These are phyloP conservation scores for Austrolebias charrua DNA, from an alignment of 2,797 vertebrate genomes.

Conservation along the genomic window DNA sequence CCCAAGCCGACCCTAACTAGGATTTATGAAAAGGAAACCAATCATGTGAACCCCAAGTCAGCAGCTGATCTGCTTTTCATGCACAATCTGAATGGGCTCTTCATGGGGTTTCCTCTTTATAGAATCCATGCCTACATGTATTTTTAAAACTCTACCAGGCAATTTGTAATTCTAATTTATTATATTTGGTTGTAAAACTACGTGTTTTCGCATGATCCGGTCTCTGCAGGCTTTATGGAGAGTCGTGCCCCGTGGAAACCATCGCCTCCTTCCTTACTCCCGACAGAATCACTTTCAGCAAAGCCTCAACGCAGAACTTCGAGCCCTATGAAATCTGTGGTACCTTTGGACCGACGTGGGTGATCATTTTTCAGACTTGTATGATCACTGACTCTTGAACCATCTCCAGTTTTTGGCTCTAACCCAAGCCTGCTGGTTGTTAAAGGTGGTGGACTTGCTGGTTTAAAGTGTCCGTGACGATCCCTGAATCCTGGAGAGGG, in stretches of 20 bases:
- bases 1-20: no score
- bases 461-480: conserved; percentile 86
- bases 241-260: conserved; percentile 71
- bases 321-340: conserved; percentile 79
- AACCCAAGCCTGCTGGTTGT: conserved; percentile 22
- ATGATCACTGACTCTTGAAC: not conserved
- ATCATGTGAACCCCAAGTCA: no score
- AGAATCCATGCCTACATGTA: no score
- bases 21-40: no score
- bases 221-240: conserved; percentile 83
- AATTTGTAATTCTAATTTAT: no score
- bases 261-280: conserved; percentile 80
- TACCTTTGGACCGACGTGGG: conserved; percentile 88
- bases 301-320: conserved; percentile 81
- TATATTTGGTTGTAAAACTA: not conserved
- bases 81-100: no score
- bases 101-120: no score
- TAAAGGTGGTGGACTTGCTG: conserved; percentile 95
- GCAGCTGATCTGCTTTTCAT: no score
- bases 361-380: not conserved
- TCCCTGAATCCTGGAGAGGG: conserved; percentile 86
- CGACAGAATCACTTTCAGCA: conserved; percentile 77
- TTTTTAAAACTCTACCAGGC: no score
- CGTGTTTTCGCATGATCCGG: not conserved
- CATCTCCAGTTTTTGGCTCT: conserved; percentile 1